A percentile compares a stretch with the other conserved stretches of the same genome.
Evolutionary conservation across 2,113 vertebrate species (phyloP).

Genomic region (Nyctibius bracteatus): DNA sequence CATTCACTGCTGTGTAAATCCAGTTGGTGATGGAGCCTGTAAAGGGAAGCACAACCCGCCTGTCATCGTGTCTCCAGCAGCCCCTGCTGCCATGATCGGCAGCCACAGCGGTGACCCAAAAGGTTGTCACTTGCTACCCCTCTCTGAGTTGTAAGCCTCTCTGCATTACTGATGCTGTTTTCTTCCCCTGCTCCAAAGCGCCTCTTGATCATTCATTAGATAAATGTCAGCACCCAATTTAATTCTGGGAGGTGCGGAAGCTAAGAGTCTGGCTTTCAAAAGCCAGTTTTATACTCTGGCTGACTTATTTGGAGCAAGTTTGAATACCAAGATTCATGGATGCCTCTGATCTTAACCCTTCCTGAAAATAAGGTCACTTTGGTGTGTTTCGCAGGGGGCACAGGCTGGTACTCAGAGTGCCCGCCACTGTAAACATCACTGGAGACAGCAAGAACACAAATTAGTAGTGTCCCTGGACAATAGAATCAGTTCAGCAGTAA

Average conservation of each 20-base stretch:
- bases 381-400: not conserved
- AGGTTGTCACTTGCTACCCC: not conserved
- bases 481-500: not conserved
- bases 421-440: not conserved
- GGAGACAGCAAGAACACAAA: not conserved
- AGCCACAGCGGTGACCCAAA: not conserved
- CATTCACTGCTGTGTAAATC: not conserved
- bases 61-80: not conserved
- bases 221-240: not conserved
- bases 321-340: not conserved
- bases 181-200: not conserved
- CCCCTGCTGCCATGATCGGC: accelerated
- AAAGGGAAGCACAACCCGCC: not conserved
- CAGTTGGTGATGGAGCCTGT: not conserved
- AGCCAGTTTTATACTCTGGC: not conserved
- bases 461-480: not conserved
- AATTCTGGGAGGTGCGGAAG: not conserved
- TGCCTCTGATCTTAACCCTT: not conserved
- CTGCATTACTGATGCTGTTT: not conserved
- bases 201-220: not conserved
- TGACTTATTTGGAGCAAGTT: not conserved
- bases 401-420: not conserved
- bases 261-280: not conserved
- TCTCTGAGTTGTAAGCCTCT: not conserved
- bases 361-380: not conserved